Base-by-base conservation (phyloP, 1,140 invertebrate genomes). In the Coenobita brevimanus region DNA sequence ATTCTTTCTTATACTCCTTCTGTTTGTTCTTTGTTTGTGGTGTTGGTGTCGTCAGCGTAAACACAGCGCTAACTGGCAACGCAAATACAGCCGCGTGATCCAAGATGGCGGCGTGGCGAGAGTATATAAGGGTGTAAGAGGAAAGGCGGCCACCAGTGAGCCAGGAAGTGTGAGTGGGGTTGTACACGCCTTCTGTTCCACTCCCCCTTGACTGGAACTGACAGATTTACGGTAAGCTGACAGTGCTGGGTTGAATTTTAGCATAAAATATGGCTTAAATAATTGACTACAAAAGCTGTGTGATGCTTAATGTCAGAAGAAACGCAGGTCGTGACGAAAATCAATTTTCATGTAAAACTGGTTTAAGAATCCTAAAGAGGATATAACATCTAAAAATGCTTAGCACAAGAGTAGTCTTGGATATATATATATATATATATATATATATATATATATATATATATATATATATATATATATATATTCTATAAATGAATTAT, bases 91-190 rank as follows among this genome's bases (percentile, higher is more conserved):
- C 73, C 41, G 17, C 43, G 15, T n/a, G 10, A 1, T 76, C 33
- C 73, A 76, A 76, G 73, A 76, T 76, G 73, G 73, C 38, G 73
- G 38, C 13, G 41, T 13, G 1, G 1, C 8, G 38, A 46, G 24
- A 46, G 41, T 46, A 76, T 33, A 76, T 76, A 76, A 76, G 41
- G 73, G 15, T 2, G 24, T 15, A 24, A 46, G 41, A 30, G 73
- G 36, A 17, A 46, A 24, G 73, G 24, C 38, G 41, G 73, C 36
- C 38, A 50, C 13, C 73, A 76, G 73, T 76, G 73, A 76, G 73
- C 38, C 73, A 27, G n/a, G 73, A 38, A 43, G 73, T 76, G 73
- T 76, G 73, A 76, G 73, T 46, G 73, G 73, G 73, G 73, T 43
- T 76, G 41, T 76, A 46, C 73, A 24, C 73, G 50, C 73, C 43